Evolutionary conservation across 2,888 invertebrate species (phyloP).

Genomic region (Slavum lentiscoides): DNA sequence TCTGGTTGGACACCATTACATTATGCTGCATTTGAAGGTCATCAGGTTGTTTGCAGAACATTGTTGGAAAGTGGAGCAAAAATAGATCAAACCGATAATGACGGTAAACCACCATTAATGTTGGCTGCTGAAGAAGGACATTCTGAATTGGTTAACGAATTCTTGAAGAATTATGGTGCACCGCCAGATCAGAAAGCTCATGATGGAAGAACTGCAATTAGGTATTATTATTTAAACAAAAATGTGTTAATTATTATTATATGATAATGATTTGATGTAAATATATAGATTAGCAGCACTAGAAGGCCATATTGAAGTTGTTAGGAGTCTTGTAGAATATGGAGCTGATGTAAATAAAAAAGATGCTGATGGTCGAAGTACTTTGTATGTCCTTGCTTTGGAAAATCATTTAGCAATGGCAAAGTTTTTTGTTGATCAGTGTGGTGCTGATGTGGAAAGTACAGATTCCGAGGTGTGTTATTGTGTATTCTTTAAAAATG

Average conservation of each 20-base stretch:
- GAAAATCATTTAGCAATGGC: conserved; percentile 86
- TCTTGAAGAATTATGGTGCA: conserved; percentile 75
- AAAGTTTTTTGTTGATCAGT: conserved; percentile 75
- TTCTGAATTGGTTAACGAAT: conserved; percentile 68
- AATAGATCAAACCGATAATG: conserved; percentile 87
- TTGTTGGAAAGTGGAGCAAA: conserved; percentile 84
- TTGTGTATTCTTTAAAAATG: background rate
- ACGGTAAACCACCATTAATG: conserved; percentile 85
- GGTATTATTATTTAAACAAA: conserved; percentile 60
- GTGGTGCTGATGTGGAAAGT: conserved; percentile 79
- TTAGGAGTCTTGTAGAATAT: conserved; percentile 70
- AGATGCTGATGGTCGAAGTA: conserved; percentile 90
- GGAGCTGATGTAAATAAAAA: conserved; percentile 84
- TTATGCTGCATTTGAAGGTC: conserved; percentile 93
- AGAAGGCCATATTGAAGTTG: conserved; percentile 82
- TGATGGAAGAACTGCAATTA: conserved; percentile 85
- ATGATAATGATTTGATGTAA: background rate
- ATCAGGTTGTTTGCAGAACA: conserved; percentile 79
- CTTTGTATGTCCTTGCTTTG: conserved; percentile 86
- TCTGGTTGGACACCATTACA: conserved; percentile 97
- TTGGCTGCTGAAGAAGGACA: conserved; percentile 90
- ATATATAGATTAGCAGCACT: conserved; percentile 72
- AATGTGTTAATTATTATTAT: background rate
- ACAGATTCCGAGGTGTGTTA: conserved; percentile 76
- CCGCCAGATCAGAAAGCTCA: conserved; percentile 84